phyloP scores from a whole-genome alignment of 2,113 vertebrate species.

The Amphilophus citrinellus region DNA sequence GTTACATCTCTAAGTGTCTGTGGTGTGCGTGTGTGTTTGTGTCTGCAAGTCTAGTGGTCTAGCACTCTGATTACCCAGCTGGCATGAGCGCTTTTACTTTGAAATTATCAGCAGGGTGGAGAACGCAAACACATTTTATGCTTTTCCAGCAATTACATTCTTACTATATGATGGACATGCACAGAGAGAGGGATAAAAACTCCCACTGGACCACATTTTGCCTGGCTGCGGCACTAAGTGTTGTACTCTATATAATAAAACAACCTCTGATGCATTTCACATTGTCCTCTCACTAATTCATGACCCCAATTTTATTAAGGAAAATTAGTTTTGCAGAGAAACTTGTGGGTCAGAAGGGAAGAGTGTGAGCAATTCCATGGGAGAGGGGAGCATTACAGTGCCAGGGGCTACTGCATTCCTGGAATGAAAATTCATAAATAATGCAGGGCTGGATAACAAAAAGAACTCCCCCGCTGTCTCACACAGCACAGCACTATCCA shows the following conservation, averaged over 20 bases:
- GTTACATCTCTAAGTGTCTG: constrained; percentile 39
- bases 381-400: constrained; percentile 71
- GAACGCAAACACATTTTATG: constrained; percentile 41
- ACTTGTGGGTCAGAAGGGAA: constrained; percentile 53
- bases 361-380: constrained; percentile 62
- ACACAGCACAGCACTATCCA: constrained; percentile 64
- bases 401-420: constrained; percentile 80
- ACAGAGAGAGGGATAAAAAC: constrained; percentile 34
- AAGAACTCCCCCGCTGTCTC: constrained; percentile 76
- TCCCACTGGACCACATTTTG: constrained; percentile 60
- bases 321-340: constrained; percentile 54
- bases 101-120: constrained; percentile 59
- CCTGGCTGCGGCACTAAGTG: constrained; percentile 53
- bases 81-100: constrained; percentile 33
- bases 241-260: constrained; percentile 55
- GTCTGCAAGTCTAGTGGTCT: constrained; percentile 18
- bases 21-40: not conserved
- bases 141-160: constrained; percentile 61
- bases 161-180: constrained; percentile 59
- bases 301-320: constrained; percentile 69
- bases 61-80: constrained; percentile 30
- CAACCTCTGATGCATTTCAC: constrained; percentile 58
- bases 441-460: constrained; percentile 81
- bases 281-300: constrained; percentile 71
- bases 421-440: constrained; percentile 84